Evolutionary conservation across 1,140 invertebrate genomes (phyloP).

Genomic region (Eupristina koningsbergeri): DNA sequence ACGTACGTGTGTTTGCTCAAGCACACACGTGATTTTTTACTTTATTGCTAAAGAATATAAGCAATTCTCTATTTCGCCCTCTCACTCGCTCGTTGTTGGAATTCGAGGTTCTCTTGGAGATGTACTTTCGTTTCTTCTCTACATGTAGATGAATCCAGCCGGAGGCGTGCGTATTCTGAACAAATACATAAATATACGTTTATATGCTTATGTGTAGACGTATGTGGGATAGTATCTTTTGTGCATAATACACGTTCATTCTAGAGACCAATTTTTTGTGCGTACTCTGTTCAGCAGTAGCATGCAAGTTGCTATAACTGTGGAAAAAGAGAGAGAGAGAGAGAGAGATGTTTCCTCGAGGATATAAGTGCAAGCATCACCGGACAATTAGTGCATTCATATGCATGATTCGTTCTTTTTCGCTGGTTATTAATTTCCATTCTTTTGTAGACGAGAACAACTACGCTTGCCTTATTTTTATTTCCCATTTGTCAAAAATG

Average conservation of each 20-base stretch:
- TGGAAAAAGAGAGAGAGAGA: neutral
- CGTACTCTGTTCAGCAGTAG: neutral
- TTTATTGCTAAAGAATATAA: conserved; percentile 59
- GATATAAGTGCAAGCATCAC: neutral
- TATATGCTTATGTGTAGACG: neutral
- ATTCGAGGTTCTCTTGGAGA: conserved; percentile 2
- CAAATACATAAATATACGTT: neutral
- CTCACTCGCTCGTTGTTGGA: conserved; percentile 11
- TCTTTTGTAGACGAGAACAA: neutral
- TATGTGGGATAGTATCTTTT: neutral
- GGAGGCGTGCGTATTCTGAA: conserved; percentile 8
- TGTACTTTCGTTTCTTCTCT: conserved; percentile 24
- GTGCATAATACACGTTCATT: neutral
- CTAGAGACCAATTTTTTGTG: conserved; percentile 5
- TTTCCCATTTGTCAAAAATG: neutral
- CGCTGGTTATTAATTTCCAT: conserved; percentile 17
- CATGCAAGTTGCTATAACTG: neutral
- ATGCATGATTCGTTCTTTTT: neutral
- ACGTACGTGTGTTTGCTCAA: conserved; percentile 53
- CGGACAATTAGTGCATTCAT: conserved; percentile 2
- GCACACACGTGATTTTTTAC: conserved; percentile 56
- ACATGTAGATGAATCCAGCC: conserved; percentile 35
- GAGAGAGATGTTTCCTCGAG: neutral
- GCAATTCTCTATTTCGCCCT: conserved; percentile 3
- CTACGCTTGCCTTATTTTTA: neutral